Conservation (phyloP, 1,140 invertebrate genomes). For the Psix sp. region DNA sequence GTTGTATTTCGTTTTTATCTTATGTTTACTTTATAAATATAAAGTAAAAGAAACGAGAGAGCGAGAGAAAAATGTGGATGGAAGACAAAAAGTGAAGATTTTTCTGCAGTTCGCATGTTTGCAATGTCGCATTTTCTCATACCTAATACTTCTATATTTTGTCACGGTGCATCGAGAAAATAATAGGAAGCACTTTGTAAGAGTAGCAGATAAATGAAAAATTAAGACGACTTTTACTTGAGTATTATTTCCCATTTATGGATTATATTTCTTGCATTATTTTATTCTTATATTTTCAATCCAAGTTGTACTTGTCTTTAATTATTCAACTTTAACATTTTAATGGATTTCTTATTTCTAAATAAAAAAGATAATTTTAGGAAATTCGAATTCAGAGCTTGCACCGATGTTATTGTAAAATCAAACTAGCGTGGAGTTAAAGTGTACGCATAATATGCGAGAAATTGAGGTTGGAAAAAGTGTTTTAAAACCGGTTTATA, state of each 20-base stretch:
- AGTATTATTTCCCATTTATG: no score
- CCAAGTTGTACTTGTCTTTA: no score
- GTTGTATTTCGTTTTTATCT: conserved; percentile 20
- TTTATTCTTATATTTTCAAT: no score
- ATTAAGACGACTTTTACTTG: no score
- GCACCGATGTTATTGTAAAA: conserved; percentile 36
- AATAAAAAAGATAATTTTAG: no score
- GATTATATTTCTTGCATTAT: no score
- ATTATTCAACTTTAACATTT: no score
- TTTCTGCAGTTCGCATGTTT: conserved; percentile 10
- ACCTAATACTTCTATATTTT: conserved; percentile 12
- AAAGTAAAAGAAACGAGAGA: conserved; percentile 35
- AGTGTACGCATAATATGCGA: conserved; percentile 41
- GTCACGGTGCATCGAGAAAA: conserved; percentile 5
- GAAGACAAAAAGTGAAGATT: conserved; percentile 11
- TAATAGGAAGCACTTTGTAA: conserved; percentile 16
- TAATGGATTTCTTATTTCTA: no score
- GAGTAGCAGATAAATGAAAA: conserved; percentile 9
- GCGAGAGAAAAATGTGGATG: conserved; percentile 14
- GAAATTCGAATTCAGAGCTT: neutral
- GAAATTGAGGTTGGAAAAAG: conserved; percentile 45
- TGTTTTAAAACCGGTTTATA: conserved; percentile 51
- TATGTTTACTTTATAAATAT: conserved; percentile 36
- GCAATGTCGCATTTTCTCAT: conserved; percentile 12
- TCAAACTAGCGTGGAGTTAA: conserved; percentile 27